Conservation (phyloP, 2,113 vertebrate genomes). For the Falco punctatus region DNA sequence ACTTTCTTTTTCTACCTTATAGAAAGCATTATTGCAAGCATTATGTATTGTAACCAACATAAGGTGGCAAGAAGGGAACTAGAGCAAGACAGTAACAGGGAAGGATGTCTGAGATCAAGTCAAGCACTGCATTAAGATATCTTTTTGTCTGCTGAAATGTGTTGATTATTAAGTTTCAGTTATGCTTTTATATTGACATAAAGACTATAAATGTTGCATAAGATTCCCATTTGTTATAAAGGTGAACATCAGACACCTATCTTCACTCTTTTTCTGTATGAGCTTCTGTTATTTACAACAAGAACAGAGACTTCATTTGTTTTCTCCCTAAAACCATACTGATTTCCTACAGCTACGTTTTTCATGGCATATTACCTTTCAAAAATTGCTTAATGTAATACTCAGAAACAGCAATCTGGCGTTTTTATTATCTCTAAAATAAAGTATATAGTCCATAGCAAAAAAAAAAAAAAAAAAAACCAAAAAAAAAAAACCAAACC, state of each 20-base stretch:
- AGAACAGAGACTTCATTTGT: background rate
- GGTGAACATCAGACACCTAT: background rate
- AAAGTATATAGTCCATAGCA: slow-evolving; percentile 39
- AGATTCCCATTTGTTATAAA: background rate
- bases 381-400: background rate
- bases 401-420: slow-evolving; percentile 1
- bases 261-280: background rate
- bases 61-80: background rate
- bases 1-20: background rate
- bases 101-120: background rate
- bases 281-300: background rate
- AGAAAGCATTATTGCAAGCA: background rate
- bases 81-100: background rate
- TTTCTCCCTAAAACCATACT: background rate
- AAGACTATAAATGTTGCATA: background rate
- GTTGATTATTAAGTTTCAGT: background rate
- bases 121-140: background rate
- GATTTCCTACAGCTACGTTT: background rate
- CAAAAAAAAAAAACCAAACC: too few species aligned
- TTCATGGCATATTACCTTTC: slow-evolving; percentile 32
- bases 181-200: background rate
- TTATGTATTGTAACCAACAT: background rate
- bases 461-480: background rate
- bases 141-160: background rate
- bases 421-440: slow-evolving; percentile 24